A percentile compares a stretch with the other conserved stretches of the same genome.
Evolutionary conservation across 2,888 invertebrate species (phyloP).

Genomic region (Colostygia pectinataria): DNA sequence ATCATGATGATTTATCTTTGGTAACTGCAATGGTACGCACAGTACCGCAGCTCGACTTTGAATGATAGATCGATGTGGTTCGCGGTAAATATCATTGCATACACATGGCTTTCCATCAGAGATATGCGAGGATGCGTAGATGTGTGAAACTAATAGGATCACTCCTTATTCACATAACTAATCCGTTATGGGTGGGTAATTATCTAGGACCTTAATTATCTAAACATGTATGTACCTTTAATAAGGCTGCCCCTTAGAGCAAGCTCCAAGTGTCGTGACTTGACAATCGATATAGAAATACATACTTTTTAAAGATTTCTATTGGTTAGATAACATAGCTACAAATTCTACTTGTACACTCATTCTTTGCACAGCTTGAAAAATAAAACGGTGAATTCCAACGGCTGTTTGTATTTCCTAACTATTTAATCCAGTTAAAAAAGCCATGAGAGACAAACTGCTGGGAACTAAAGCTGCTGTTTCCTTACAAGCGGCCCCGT

Average conservation of each 20-base stretch:
- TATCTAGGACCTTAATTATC: no score
- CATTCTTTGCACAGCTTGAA: conserved; percentile 4
- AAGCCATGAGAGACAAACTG: conserved; percentile 16
- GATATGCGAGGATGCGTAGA: no score
- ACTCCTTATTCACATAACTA: no score
- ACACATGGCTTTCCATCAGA: no score
- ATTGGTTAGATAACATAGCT: no score
- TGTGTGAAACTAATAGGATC: no score
- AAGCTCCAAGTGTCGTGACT: no score
- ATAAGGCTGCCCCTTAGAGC: no score
- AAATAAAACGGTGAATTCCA: conserved; percentile 12
- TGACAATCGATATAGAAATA: no score
- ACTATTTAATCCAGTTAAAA: conserved; percentile 28
- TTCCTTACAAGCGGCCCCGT: not conserved
- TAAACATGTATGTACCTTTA: no score
- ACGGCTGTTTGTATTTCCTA: conserved; percentile 21
- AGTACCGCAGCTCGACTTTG: conserved; percentile 6
- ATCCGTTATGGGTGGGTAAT: no score
- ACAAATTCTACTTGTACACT: conserved; percentile 3
- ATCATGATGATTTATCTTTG: conserved; percentile 9
- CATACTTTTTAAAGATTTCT: no score
- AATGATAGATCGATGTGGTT: conserved; percentile 13
- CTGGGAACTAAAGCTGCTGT: not conserved
- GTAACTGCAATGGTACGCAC: conserved; percentile 3
- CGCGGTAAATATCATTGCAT: conserved; percentile 8